Conservation (phyloP, 2,113 vertebrate genomes). For the Leptocoma aspasia region DNA sequence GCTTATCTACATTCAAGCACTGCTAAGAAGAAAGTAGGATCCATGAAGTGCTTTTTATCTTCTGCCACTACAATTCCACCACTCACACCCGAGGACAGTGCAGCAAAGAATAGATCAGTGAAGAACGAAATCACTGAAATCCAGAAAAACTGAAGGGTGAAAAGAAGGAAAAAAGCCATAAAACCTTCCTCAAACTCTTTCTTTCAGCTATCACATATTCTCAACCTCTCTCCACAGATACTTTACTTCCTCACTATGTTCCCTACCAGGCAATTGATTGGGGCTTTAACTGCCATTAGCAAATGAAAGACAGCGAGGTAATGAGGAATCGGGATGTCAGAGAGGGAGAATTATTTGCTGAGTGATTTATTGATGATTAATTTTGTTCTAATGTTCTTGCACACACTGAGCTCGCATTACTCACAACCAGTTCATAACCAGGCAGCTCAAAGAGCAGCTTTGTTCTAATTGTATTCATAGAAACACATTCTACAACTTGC, state of each 20-base stretch:
- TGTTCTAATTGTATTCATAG: background rate
- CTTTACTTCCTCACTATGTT: background rate
- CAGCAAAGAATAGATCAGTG: background rate
- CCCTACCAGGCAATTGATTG: constrained; percentile 29
- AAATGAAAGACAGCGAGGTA: constrained; percentile 52
- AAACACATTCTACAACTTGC: background rate
- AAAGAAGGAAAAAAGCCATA: background rate
- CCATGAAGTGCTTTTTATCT: background rate
- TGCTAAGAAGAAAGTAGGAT: background rate
- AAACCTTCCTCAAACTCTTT: background rate
- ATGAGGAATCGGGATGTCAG: constrained; percentile 52
- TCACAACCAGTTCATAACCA: constrained; percentile 33
- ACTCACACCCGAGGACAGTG: background rate
- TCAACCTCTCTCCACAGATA: background rate
- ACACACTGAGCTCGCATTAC: background rate
- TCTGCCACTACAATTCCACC: background rate
- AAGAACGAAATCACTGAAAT: background rate
- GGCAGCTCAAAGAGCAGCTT: constrained; percentile 22
- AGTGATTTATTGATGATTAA: constrained; percentile 68
- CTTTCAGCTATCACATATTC: background rate
- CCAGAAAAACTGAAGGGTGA: background rate
- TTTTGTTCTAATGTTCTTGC: constrained; percentile 30
- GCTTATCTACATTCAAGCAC: background rate
- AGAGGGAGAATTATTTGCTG: constrained; percentile 59
- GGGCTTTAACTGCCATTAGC: constrained; percentile 32